Conservation (phyloP, 2,888 invertebrate genomes). For the Tetropium fuscum region DNA sequence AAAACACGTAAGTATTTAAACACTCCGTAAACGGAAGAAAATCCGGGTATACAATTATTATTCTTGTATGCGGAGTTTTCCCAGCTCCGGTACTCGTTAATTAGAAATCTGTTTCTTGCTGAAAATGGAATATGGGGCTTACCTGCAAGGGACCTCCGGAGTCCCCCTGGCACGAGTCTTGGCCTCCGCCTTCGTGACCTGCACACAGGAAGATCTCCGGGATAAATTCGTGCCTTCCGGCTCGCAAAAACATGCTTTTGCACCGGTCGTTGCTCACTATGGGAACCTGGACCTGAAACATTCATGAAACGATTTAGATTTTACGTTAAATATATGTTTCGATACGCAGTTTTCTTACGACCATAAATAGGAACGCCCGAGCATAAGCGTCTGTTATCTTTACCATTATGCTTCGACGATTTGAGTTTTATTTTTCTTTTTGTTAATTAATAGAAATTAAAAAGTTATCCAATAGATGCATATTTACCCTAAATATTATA, state of each 20-base stretch:
- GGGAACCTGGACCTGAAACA: slow-evolving; percentile 86
- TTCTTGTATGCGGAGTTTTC: neutral
- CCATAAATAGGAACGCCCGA: no score
- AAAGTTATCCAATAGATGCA: no score
- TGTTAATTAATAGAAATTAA: no score
- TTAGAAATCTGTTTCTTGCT: slow-evolving; percentile 3
- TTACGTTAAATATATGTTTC: no score
- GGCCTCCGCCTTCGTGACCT: slow-evolving; percentile 90
- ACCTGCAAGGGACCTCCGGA: slow-evolving; percentile 91
- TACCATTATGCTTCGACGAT: no score
- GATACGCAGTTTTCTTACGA: no score
- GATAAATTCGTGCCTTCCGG: slow-evolving; percentile 91
- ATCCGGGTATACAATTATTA: no score
- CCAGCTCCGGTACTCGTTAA: neutral
- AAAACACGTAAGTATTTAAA: no score
- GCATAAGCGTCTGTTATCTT: no score
- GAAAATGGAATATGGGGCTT: slow-evolving; percentile 12
- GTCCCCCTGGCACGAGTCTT: slow-evolving; percentile 90
- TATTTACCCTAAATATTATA: no score
- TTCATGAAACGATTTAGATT: slow-evolving; percentile 4
- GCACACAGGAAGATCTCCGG: slow-evolving; percentile 95
- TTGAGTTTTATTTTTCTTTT: no score
- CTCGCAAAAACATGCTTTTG: slow-evolving; percentile 91
- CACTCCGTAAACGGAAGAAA: no score
- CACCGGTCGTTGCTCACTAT: slow-evolving; percentile 96